A percentile compares a stretch with the other conserved stretches of the same genome.
These are phyloP conservation scores for Pemphredon lugubris DNA, from an alignment of 2,888 invertebrate species.

Conservation along the genomic window DNA sequence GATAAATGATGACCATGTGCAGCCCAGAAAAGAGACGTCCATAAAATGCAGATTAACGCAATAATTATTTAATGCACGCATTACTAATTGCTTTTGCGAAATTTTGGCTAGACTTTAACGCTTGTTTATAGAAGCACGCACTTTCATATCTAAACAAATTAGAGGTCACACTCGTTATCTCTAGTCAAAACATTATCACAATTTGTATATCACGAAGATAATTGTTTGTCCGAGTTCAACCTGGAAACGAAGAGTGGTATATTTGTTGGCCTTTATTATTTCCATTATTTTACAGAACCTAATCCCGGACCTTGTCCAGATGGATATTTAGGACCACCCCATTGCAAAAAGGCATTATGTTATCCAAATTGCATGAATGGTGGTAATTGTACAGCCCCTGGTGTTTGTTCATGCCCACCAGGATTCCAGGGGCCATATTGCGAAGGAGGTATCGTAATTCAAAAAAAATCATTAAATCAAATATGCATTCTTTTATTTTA, in stretches of 20 bases:
- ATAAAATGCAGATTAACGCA: neutral
- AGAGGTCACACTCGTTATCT: constrained; percentile 9
- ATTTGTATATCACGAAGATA: neutral
- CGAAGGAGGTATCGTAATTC: constrained; percentile 88
- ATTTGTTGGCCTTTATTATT: constrained; percentile 12
- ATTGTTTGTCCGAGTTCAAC: neutral
- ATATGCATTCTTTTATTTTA: constrained; percentile 20
- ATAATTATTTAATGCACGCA: neutral
- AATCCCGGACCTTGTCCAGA: constrained; percentile 95
- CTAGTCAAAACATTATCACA: neutral
- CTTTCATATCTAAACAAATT: constrained; percentile 14
- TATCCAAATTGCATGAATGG: constrained; percentile 97
- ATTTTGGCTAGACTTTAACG: neutral
- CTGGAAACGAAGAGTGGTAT: neutral
- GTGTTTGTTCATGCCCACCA: constrained; percentile 92
- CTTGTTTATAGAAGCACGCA: constrained; percentile 3
- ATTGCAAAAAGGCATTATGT: constrained; percentile 93
- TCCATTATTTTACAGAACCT: constrained; percentile 84
- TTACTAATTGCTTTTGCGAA: neutral
- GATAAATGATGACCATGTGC: constrained; percentile 28
- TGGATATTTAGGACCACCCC: constrained; percentile 92
- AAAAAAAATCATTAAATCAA: constrained; percentile 13
- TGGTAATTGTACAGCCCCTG: constrained; percentile 94
- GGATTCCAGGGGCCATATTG: constrained; percentile 95
- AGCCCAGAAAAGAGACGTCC: neutral